Base-by-base conservation (phyloP, 2,797 vertebrate species). In the Euphonia xanthogaster region DNA sequence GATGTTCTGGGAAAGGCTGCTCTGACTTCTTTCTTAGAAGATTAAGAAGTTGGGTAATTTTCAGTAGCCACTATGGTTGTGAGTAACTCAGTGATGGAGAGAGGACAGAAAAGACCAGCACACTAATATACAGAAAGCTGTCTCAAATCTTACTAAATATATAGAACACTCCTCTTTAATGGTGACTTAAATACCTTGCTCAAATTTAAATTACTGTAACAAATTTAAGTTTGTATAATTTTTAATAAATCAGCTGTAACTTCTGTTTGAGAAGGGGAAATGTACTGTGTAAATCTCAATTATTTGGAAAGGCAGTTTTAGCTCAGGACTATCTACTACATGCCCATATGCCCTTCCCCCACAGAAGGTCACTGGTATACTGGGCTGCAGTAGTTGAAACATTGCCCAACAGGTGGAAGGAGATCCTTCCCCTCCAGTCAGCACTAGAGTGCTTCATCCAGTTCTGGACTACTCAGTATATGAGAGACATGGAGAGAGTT, bases 331-430 rank as follows among this genome's bases (percentile, higher is more conserved):
- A 0, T n/a, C 16, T 81, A 9, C 30, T 13, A 20, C 10, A 6
- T 3, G 1, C 25, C 30, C 5, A 1, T n/a, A 13, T 57, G 24
- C 7, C 15, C 44, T 88, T 88, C 3, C 6, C 1, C 4, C 4
- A 10, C 33, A 67, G 33, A 40, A 48, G 28, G 42, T 55, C 42
- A 35, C 12, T 40, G 62, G 11, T 33, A 5, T 63, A 28, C 28
- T 54, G 21, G 25, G 23, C 57, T 74, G 35, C n/a, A 30, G 9
- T 61, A 75, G n/a, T 23, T 47, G n/a, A 51, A 78, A 6, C 8
- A 5, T 24, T 88, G 39, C 44, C 35, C 47, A 75, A 2, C 51
- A 88, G 35, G 7, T 70, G 28, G 35, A 73, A 50, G 17, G 35
- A 76, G 30, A 40, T 55, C 47, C 20, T 50, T 57, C 18, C 42